Evolutionary conservation across 2,113 vertebrate species (phyloP).

Genomic region (Plectropomus leopardus): DNA sequence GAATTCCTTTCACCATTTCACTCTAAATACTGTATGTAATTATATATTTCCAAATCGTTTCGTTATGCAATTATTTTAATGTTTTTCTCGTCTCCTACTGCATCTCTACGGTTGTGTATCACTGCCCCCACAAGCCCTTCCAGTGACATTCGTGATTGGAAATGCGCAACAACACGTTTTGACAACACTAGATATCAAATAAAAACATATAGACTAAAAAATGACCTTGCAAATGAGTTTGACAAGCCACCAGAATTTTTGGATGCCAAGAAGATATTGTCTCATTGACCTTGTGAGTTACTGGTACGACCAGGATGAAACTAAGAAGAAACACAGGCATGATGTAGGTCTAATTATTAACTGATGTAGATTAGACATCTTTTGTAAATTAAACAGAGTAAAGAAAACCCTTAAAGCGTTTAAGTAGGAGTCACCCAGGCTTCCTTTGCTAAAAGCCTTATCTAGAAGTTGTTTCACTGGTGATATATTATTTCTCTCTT

Average conservation of each 20-base stretch:
- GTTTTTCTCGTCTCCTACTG: too few relatives aligned
- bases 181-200: too few relatives aligned
- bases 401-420: not conserved
- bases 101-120: too few relatives aligned
- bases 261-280: not conserved
- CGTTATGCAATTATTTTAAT: too few relatives aligned
- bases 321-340: not conserved
- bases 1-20: too few relatives aligned
- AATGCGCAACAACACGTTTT: too few relatives aligned
- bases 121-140: too few relatives aligned
- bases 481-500: constrained; percentile 17
- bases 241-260: not conserved
- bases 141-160: too few relatives aligned
- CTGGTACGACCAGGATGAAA: not conserved
- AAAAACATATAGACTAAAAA: not conserved
- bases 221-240: not conserved
- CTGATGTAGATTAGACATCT: not conserved
- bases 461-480: not conserved
- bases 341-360: not conserved
- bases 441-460: constrained; percentile 21
- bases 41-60: too few relatives aligned
- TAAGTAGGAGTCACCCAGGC: not conserved
- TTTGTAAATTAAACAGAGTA: not conserved
- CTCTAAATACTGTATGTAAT: too few relatives aligned
- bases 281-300: not conserved